Evolutionary conservation across 2,113 vertebrate genomes (phyloP).

Genomic region (Indicator indicator): DNA sequence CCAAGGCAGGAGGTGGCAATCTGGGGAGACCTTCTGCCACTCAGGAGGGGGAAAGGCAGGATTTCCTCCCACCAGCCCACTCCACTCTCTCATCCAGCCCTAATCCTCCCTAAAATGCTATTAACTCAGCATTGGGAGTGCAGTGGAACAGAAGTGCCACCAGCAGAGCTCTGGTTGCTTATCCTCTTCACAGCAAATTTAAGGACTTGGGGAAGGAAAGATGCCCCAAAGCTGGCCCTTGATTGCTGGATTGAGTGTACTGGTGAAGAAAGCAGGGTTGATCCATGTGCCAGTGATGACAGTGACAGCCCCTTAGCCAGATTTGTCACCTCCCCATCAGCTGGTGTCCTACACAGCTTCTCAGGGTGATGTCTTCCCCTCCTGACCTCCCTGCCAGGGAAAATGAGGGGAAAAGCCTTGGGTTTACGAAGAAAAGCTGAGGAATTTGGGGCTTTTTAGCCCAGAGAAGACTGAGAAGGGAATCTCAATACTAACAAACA

Average conservation of each 20-base stretch:
- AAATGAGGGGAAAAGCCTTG: background rate
- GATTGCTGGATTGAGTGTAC: background rate
- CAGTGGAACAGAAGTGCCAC: fast-evolving
- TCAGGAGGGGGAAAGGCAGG: background rate
- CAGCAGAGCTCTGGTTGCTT: background rate
- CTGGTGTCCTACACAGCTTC: background rate
- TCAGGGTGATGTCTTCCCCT: background rate
- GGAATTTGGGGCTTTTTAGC: no score
- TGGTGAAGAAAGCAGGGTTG: background rate
- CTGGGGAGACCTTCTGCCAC: background rate
- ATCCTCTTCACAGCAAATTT: background rate
- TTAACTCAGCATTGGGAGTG: fast-evolving
- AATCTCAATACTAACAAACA: no score
- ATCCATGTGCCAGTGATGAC: fast-evolving
- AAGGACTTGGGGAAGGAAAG: background rate
- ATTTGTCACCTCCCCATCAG: background rate
- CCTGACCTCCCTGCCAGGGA: background rate
- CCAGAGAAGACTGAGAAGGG: no score
- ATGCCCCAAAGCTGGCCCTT: background rate
- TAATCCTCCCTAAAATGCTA: fast-evolving
- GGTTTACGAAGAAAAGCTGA: background rate
- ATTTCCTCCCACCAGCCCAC: background rate
- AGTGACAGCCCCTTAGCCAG: background rate
- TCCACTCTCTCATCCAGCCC: background rate
- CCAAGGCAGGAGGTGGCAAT: background rate